phyloP scores from a whole-genome alignment of 2,888 invertebrate genomes.

The Drosophila infuscata region DNA sequence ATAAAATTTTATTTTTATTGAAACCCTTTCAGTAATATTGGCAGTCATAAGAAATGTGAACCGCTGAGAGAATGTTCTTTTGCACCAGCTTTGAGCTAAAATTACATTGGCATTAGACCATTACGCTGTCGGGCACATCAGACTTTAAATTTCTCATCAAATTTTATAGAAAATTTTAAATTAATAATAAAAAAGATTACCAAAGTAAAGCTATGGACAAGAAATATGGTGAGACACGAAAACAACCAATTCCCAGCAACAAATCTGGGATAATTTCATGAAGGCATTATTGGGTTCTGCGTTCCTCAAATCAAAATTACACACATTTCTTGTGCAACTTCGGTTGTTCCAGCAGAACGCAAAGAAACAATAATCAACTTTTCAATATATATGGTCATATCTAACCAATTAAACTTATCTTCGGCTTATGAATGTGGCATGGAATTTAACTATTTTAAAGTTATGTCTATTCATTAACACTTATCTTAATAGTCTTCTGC shows the following conservation, averaged over 20 bases:
- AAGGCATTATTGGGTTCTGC: background rate
- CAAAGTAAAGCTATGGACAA: too few species aligned
- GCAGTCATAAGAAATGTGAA: too few species aligned
- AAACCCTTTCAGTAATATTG: too few species aligned
- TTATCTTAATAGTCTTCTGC: slow-evolving; percentile 22
- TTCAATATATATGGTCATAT: background rate
- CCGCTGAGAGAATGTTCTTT: too few species aligned
- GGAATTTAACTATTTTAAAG: too few species aligned
- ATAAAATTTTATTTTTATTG: too few species aligned
- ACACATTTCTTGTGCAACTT: background rate
- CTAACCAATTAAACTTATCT: slow-evolving; percentile 34
- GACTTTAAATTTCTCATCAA: too few species aligned
- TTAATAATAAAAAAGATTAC: too few species aligned
- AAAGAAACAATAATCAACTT: background rate
- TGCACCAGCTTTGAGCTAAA: too few species aligned
- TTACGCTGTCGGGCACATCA: too few species aligned
- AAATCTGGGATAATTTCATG: background rate
- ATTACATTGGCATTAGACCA: too few species aligned
- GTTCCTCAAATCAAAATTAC: background rate
- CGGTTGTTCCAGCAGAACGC: background rate
- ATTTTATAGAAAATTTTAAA: too few species aligned
- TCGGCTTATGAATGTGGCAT: slow-evolving; percentile 15
- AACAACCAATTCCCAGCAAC: background rate
- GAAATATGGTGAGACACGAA: background rate
- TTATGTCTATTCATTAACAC: slow-evolving; percentile 21